Evolutionary conservation across 2,797 vertebrate genomes (phyloP), one percentile per base, ranked within the genome.

Genomic region (Chiroxiphia lanceolata): DNA sequence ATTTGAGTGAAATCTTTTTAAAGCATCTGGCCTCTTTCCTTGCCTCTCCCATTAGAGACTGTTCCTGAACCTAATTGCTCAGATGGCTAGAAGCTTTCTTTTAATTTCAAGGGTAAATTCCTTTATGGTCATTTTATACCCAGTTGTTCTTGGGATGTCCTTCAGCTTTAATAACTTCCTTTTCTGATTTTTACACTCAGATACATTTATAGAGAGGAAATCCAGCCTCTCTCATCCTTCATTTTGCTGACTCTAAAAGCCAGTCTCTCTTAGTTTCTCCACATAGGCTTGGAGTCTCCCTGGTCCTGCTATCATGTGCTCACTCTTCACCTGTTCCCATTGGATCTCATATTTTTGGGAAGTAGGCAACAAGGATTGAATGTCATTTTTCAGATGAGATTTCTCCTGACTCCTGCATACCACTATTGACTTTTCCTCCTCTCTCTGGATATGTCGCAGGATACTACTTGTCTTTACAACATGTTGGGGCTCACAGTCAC

Each of bases 11-110:
- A 94, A 82, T 65, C 8, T 29, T 94, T 59, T 69, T 57, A 75
- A 91, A 87, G 53, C 19, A 57, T n/a, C n/a, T 72, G 76, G 69
- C 45, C 38, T 89, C 48, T 57, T 88, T 83, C 79, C 85, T 91
- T 4, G 1, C 13, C 34, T 81, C 26, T 80, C 13, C 48, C 61
- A 61, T 78, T 47, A 76, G 53, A 89, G 40, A 34, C 33, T 47
- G 33, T 38, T 74, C 42, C 75, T 5, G 3, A 89, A 83, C 13
- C 21, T 60, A 70, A 91, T 48, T 80, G 42, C 29, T 87, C 11
- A 42, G 19, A 76, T 69, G 74, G 36, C 23, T 94, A 90, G 76
- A 86, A 94, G 40, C 22, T 90, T 94, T 87, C 80, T 91, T 91
- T 70, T 76, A 61, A 84, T 92, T 88, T 82, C 44, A 38, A 15